Conservation (phyloP, 2,888 invertebrate species). For the Ectemnius cavifrons region DNA sequence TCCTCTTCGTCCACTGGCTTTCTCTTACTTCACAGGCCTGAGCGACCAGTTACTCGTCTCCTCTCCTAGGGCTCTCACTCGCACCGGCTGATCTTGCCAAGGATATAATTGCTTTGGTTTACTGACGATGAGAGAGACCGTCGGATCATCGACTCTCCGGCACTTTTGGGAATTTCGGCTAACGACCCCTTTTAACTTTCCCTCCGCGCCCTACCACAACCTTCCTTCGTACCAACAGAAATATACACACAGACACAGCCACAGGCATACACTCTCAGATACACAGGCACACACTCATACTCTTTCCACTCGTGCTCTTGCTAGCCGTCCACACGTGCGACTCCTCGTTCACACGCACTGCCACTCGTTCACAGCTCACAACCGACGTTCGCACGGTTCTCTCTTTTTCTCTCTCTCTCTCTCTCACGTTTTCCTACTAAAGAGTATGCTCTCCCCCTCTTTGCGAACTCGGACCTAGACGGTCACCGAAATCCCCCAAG, state of each 20-base stretch:
- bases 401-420: not conserved
- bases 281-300: not conserved
- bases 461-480: not conserved
- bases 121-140: slow-evolving; percentile 27
- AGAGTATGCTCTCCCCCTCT: too few relatives aligned
- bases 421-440: not conserved
- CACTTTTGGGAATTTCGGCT: slow-evolving; percentile 46
- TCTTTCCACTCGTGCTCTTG: slow-evolving; percentile 9
- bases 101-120: slow-evolving; percentile 57
- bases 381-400: too few relatives aligned
- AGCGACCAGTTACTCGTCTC: slow-evolving; percentile 9
- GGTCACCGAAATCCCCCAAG: slow-evolving; percentile 44
- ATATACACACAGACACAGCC: not conserved
- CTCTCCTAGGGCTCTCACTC: slow-evolving; percentile 55
- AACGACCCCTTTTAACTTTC: slow-evolving; percentile 10
- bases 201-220: slow-evolving; percentile 19
- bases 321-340: slow-evolving; percentile 1
- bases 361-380: slow-evolving; percentile 3
- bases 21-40: slow-evolving; percentile 15
- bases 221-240: not conserved
- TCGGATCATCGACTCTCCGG: slow-evolving; percentile 29
- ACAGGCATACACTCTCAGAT: not conserved
- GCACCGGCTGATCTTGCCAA: slow-evolving; percentile 60
- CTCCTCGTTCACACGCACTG: slow-evolving; percentile 12
- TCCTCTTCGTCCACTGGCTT: slow-evolving; percentile 36